A percentile compares a stretch with the other conserved stretches of the same genome.
phyloP scores from a whole-genome alignment of 2,888 invertebrate species.

The Polyommatus iphigenia region DNA sequence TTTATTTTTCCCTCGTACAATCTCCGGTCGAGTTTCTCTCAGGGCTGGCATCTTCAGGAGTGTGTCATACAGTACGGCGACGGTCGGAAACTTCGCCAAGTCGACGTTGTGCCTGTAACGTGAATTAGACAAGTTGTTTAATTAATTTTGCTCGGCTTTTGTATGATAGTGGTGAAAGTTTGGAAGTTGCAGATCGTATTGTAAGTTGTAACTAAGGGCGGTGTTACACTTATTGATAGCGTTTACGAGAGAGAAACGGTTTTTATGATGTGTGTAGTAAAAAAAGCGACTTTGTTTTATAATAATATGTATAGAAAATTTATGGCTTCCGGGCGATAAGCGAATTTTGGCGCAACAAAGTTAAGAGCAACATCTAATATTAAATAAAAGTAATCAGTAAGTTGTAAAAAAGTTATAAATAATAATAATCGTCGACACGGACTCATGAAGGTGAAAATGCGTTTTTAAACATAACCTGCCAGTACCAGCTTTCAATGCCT shows the following conservation, averaged over 20 bases:
- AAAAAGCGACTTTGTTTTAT: too few relatives aligned
- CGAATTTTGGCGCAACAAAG: too few relatives aligned
- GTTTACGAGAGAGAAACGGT: background rate
- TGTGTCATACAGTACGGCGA: conserved; percentile 56
- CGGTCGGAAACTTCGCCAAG: conserved; percentile 56
- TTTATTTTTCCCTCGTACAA: conserved; percentile 40
- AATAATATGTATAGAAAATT: too few relatives aligned
- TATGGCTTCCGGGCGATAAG: too few relatives aligned
- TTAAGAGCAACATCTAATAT: too few relatives aligned
- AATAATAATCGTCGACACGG: background rate
- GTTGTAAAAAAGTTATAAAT: background rate
- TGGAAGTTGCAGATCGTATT: background rate
- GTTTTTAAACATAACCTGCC: conserved; percentile 3
- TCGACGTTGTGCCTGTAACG: conserved; percentile 56
- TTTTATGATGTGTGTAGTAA: too few relatives aligned
- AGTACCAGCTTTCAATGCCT: background rate
- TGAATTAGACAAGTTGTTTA: conserved; percentile 16
- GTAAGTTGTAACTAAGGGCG: background rate
- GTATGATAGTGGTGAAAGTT: background rate
- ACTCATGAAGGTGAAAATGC: background rate
- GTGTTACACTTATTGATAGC: background rate
- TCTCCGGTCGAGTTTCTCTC: conserved; percentile 59
- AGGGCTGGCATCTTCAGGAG: conserved; percentile 61
- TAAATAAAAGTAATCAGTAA: too few relatives aligned
- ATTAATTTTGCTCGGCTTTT: background rate